Evolutionary conservation across 2,888 invertebrate species (phyloP), one percentile per base, ranked within the genome.

Genomic region (Poecilobothrus nobilitatus): DNA sequence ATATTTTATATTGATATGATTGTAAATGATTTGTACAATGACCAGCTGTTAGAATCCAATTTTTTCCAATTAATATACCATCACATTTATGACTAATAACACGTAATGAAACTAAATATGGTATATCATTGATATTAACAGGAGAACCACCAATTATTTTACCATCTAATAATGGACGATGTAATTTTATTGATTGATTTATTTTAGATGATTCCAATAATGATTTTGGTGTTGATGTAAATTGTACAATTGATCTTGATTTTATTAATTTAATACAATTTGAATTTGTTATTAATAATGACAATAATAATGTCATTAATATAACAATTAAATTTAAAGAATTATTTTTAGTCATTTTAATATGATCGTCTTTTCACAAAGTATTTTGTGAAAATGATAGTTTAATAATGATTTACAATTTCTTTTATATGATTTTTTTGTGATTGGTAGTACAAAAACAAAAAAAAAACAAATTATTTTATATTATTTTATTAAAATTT

Each of bases 11-110:
- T 64, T 76, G 65, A 4, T 1, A 4, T 0, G 78, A 70, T 2
- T 41, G 61, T 62, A 73, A 72, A 0, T 27, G 64, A 63, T 76
- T 75, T 74, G 80, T 71, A 73, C 84, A 83, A 72, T 83, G 80
- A 70, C 82, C 84, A 27, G 84, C 83, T 2, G 83, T 83, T 34
- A 84, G 67, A 8, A 83, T 73, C 8, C 74, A 79, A 15, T 74
- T 75, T 3, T 71, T 63, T 12, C 71, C 73, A 71, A 83, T 76
- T 65, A 84, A 75, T 20, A 81, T 80, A 41, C 82, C 84, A 37
- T 84, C 84, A 68, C 84, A 84, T 71, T 79, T 79, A 71, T 83
- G 83, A 44, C 12, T 44, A 9, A 44, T 7, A 44, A 44, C 6
- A 44, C 15, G 44, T 44, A 44, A 44, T 44, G 44, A 44, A 15